These are phyloP conservation scores for Dicyrtoma fusca DNA, from an alignment of 2,888 invertebrate genomes.

Conservation along the genomic window DNA sequence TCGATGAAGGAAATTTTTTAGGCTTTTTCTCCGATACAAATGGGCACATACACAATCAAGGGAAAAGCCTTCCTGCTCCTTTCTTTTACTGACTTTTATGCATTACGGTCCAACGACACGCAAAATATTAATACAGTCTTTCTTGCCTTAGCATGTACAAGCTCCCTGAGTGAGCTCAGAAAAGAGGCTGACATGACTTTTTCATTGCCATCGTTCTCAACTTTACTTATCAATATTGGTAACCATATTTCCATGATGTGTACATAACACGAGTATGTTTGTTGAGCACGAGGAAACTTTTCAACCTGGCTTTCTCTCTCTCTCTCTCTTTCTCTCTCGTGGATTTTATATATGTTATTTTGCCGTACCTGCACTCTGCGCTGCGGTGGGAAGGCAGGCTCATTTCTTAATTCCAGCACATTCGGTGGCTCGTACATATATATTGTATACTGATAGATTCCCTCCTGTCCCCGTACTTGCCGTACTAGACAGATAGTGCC, in stretches of 20 bases:
- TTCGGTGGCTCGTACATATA: too few relatives aligned
- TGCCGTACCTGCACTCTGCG: neutral
- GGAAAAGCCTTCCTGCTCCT: constrained; percentile 23
- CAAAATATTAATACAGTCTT: constrained; percentile 46
- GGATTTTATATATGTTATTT: neutral
- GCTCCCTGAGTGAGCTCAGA: neutral
- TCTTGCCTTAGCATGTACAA: constrained; percentile 5
- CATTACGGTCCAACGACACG: constrained; percentile 48
- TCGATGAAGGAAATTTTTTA: constrained; percentile 13
- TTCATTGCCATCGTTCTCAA: neutral
- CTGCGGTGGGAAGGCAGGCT: too few relatives aligned
- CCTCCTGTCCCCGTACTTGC: neutral
- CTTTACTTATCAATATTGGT: constrained; percentile 18
- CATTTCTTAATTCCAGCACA: too few relatives aligned
- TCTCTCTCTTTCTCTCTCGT: neutral
- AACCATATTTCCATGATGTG: neutral
- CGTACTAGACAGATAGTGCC: neutral
- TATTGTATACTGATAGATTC: too few relatives aligned
- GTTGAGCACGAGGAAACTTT: neutral
- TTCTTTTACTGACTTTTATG: constrained; percentile 39
- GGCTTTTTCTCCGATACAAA: constrained; percentile 21
- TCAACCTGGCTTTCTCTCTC: neutral
- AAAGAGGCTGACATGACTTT: constrained; percentile 15
- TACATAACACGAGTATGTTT: neutral
- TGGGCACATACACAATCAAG: constrained; percentile 26